Conservation (phyloP, 2,113 vertebrate genomes). For the Oryzias melastigma region DNA sequence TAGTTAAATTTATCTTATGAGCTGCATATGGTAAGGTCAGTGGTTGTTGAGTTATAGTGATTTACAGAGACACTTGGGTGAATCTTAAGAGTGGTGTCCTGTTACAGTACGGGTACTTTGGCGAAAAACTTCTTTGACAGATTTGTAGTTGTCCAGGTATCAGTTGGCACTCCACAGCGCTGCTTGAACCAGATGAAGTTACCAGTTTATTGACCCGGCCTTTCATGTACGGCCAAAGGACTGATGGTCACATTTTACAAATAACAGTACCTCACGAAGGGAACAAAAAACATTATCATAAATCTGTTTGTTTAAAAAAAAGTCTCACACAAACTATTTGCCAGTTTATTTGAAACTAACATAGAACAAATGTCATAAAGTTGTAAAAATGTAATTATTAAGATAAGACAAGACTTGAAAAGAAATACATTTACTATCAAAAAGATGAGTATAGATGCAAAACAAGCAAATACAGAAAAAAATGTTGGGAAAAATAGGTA, state of each 20-base stretch:
- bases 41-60: slow-evolving; percentile 55
- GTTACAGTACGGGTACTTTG: slow-evolving; percentile 58
- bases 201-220: slow-evolving; percentile 3
- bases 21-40: slow-evolving; percentile 89
- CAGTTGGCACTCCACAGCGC: slow-evolving; percentile 15
- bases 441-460: no score
- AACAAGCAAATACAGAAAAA: no score
- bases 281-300: neutral
- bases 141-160: slow-evolving; percentile 34
- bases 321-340: no score
- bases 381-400: no score
- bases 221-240: slow-evolving; percentile 11
- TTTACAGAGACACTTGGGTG: slow-evolving; percentile 43
- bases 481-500: no score
- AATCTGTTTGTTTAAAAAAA: no score
- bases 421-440: no score
- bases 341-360: no score
- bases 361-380: no score
- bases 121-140: slow-evolving; percentile 28
- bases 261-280: neutral
- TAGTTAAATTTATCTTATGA: slow-evolving; percentile 87
- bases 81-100: slow-evolving; percentile 51
- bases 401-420: no score
- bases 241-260: neutral
- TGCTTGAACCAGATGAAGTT: slow-evolving; percentile 8